Conservation (phyloP, 64 coral and sea anemone species). For the Montipora foliosa region DNA sequence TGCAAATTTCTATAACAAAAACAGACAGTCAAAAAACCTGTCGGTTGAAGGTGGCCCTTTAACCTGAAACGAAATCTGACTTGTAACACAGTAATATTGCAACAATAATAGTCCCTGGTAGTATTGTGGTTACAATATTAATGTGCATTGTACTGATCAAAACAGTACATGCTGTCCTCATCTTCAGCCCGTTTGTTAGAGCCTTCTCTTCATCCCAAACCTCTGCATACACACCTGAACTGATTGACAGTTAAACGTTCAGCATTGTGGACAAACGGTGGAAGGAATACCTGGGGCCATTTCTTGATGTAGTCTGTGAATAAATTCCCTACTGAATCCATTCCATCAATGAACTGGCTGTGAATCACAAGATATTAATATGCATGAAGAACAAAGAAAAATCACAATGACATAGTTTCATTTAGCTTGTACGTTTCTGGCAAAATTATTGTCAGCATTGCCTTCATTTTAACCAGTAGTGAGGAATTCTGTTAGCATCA, state of each 20-base stretch:
- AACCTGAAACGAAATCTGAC: no score
- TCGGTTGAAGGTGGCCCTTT: no score
- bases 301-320: conserved; percentile 74
- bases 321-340: conserved; percentile 57
- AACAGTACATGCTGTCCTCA: conserved; percentile 35
- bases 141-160: conserved; percentile 1
- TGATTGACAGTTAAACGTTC: conserved; percentile 57
- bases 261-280: conserved; percentile 53
- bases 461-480: no score
- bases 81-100: no score
- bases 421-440: neutral
- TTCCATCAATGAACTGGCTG: conserved; percentile 51
- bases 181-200: conserved; percentile 40
- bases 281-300: conserved; percentile 66
- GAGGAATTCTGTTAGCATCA: no score
- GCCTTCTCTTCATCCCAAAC: conserved; percentile 69
- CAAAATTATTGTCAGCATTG: neutral
- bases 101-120: no score
- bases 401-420: neutral
- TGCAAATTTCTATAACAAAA: no score
- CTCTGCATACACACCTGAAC: conserved; percentile 66
- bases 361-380: conserved; percentile 38
- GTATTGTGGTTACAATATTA: no score
- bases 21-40: no score
- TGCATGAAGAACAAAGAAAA: neutral